Conservation (phyloP, 2,113 vertebrate species). For the Phodopus roborovskii region DNA sequence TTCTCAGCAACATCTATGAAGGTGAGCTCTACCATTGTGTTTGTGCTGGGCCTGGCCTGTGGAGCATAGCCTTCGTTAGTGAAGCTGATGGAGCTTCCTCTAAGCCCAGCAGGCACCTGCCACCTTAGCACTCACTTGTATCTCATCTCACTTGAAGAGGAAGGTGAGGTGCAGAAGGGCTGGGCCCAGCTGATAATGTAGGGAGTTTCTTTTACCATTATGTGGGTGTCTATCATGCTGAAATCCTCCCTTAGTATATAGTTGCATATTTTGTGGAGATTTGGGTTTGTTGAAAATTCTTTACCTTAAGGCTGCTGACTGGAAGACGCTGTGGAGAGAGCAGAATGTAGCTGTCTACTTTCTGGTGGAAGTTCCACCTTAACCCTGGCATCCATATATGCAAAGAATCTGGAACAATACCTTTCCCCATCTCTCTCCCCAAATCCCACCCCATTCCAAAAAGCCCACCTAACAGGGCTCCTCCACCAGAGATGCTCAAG, state of each 20-base stretch:
- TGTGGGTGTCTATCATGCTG: background rate
- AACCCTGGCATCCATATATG: too few relatives aligned
- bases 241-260: background rate
- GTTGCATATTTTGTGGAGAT: constrained; percentile 19
- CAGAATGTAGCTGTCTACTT: background rate
- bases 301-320: background rate
- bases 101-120: background rate
- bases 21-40: constrained; percentile 82
- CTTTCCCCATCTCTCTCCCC: too few relatives aligned
- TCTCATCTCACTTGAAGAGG: background rate
- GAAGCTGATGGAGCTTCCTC: background rate
- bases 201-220: background rate
- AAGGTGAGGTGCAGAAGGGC: background rate
- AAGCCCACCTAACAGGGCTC: too few relatives aligned
- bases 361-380: too few relatives aligned
- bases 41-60: background rate
- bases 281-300: constrained; percentile 1
- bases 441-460: too few relatives aligned
- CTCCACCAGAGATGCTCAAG: too few relatives aligned
- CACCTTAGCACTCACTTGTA: background rate
- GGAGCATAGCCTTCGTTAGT: background rate
- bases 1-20: constrained; percentile 93
- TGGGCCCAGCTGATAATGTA: background rate
- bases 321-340: background rate
- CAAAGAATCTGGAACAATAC: too few relatives aligned